Evolutionary conservation across 2,113 vertebrate species (phyloP), one percentile per base, ranked within the genome.

Genomic region (Scortum barcoo): DNA sequence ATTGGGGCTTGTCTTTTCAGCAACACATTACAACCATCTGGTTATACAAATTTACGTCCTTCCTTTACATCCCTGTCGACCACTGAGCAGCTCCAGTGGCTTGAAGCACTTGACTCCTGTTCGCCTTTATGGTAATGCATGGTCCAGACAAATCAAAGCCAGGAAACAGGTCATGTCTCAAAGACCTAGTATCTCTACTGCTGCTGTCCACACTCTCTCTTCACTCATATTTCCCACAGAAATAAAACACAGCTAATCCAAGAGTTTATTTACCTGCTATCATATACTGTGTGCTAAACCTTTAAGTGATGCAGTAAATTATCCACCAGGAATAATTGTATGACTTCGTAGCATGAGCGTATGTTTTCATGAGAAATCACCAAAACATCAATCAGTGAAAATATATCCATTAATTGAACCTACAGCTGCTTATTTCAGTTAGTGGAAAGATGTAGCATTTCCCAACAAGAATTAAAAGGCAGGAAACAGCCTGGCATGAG

Each of bases 211-310:
- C n/a, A 70, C 66, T 44, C 24, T 17, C 36, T 19, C 50, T 70
- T 65, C 40, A n/a, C 30, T 24, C 16, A 38, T 62, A 28, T 56
- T 38, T 63, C 10, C 24, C 40, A 19, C 2, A 44, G 38, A 70
- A 33, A 70, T 63, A 63, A 69, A 85, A 58, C 51, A 44, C n/a
- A 54, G 26, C 62, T 19, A 33, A 56, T 28, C 7, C 5, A n/a
- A 70, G 28, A 16, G 56, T 22, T 20, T 7, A 33, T 53, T 2
- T 33, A 40, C n/a, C 36, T 53, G 28, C 42, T 71, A 65, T 44
- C 40, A 30, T 22, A 51, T 7, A 19, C 22, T 44, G 26, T 36
- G 40, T 19, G 33, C 20, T 22, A 51, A 76, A 51, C 30, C n/a
- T 58, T 65, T n/a, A 33, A 42, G 22, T 38, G 46, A 56, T 71